A percentile compares a stretch with the other conserved stretches of the same genome.
Conservation (phyloP, 2,797 vertebrate genomes). For the Uromys caudimaculatus region DNA sequence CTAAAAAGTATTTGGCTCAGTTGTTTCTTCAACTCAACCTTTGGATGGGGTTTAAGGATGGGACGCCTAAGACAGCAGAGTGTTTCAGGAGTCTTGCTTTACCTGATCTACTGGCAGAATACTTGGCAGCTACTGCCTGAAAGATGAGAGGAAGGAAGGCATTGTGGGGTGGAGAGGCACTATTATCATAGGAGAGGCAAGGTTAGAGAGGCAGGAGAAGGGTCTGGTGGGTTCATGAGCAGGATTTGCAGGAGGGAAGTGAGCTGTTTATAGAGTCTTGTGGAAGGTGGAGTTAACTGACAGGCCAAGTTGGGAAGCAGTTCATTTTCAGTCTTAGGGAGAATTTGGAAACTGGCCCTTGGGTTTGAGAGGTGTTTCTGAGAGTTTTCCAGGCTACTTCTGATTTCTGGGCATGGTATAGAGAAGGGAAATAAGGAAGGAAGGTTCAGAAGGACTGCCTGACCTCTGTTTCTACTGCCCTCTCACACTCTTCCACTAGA, state of each 20-base stretch:
- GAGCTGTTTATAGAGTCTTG: neutral
- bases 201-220: neutral
- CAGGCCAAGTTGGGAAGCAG: neutral
- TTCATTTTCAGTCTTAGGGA: neutral
- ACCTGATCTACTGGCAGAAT: neutral
- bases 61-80: neutral
- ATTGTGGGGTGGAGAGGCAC: neutral
- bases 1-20: neutral
- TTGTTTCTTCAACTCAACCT: neutral
- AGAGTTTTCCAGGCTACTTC: neutral
- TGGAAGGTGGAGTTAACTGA: neutral
- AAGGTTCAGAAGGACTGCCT: neutral
- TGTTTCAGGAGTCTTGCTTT: neutral
- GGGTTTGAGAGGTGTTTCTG: neutral
- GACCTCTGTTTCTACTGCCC: neutral
- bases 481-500: neutral
- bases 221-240: neutral
- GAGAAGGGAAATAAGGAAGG: neutral
- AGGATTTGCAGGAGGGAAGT: neutral
- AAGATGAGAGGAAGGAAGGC: neutral
- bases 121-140: neutral
- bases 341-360: neutral
- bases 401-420: neutral
- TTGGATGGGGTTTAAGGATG: neutral
- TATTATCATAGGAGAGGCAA: neutral